phyloP scores from a whole-genome alignment of 2,888 invertebrate genomes.

The Chironomus tentans region DNA sequence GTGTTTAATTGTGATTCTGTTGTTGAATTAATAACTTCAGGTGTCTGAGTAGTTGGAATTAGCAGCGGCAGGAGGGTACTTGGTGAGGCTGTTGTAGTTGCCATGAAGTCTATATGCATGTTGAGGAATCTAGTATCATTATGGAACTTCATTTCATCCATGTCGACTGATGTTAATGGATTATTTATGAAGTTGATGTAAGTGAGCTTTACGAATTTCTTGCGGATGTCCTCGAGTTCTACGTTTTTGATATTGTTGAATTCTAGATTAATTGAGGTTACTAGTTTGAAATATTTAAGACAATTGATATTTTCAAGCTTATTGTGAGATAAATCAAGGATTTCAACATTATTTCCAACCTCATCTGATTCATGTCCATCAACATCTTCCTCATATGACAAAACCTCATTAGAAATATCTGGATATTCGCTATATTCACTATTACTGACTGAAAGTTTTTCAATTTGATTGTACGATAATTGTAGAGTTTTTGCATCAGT shows the following conservation, averaged over 20 bases:
- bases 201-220: neutral
- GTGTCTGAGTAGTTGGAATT: neutral
- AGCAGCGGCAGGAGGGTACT: neutral
- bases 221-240: neutral
- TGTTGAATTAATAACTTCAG: no score
- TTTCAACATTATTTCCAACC: neutral
- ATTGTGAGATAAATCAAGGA: slow-evolving; percentile 14
- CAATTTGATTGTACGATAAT: neutral
- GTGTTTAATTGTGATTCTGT: no score
- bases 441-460: neutral
- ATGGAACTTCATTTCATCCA: neutral
- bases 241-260: neutral
- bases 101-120: neutral
- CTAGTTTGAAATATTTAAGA: neutral
- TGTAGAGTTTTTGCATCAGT: neutral
- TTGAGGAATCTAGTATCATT: neutral
- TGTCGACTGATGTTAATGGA: neutral
- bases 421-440: neutral
- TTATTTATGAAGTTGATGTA: neutral
- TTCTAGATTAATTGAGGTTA: neutral
- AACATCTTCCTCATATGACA: no score
- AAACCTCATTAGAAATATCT: neutral
- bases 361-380: neutral
- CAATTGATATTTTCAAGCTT: neutral
- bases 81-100: neutral